These are phyloP conservation scores for Rhinoderma darwinii DNA, from an alignment of 2,113 vertebrate genomes.

Conservation along the genomic window DNA sequence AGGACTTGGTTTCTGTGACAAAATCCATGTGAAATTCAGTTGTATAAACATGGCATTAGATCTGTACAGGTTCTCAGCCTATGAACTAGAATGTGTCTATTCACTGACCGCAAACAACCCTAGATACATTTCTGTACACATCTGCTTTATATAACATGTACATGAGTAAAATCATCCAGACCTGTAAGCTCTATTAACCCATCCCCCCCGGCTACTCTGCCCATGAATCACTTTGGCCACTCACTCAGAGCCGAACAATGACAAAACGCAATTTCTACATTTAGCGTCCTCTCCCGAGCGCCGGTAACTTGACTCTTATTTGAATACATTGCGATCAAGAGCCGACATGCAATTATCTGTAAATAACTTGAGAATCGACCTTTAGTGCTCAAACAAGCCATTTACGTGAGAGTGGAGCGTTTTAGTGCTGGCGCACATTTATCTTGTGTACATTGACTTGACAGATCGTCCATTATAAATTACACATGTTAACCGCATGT, in stretches of 20 bases:
- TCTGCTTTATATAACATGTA: neutral
- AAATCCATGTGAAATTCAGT: no score
- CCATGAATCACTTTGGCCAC: neutral
- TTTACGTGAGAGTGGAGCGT: neutral
- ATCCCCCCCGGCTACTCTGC: neutral
- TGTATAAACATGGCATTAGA: no score
- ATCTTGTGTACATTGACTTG: constrained; percentile 24
- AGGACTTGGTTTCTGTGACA: no score
- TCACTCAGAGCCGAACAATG: neutral
- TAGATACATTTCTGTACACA: neutral
- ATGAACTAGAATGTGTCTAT: no score
- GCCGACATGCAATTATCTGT: constrained; percentile 22
- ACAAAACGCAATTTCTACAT: neutral
- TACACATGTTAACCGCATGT: constrained; percentile 20
- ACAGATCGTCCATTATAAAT: constrained; percentile 36
- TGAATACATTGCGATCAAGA: neutral
- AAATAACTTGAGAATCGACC: constrained; percentile 34
- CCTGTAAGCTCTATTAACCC: neutral
- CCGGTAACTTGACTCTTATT: neutral
- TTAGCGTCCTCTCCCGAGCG: neutral
- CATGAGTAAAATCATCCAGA: no score
- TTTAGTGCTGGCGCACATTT: constrained; percentile 24
- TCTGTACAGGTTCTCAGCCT: no score
- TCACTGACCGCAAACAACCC: no score
- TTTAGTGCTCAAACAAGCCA: constrained; percentile 33